Evolutionary conservation across 2,888 invertebrate species (phyloP).

Genomic region (Ceraclea dissimilis): DNA sequence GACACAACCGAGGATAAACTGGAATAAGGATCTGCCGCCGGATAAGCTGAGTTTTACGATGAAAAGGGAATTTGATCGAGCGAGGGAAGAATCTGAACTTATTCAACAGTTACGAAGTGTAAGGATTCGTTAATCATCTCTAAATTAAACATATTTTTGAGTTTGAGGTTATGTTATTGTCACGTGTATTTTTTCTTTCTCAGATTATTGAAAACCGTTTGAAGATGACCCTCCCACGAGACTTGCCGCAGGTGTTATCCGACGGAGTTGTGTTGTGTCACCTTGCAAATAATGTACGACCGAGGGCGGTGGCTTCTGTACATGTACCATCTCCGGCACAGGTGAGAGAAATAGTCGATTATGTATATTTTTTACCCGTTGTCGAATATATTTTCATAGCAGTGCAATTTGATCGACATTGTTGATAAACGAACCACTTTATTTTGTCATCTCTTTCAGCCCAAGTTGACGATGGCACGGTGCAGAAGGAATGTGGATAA

Average conservation of each 20-base stretch:
- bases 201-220: slow-evolving; percentile 85
- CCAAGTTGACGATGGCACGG: slow-evolving; percentile 90
- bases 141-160: not conserved
- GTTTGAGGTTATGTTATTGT: not conserved
- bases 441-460: slow-evolving; percentile 60
- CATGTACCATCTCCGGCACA: slow-evolving; percentile 91
- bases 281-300: slow-evolving; percentile 86
- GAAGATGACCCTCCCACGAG: slow-evolving; percentile 83
- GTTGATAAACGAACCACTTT: too few species aligned
- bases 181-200: slow-evolving; percentile 12
- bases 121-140: slow-evolving; percentile 32
- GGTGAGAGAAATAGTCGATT: slow-evolving; percentile 46
- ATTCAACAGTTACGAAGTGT: slow-evolving; percentile 78
- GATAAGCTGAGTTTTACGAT: slow-evolving; percentile 86
- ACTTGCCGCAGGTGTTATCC: slow-evolving; percentile 74
- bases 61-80: slow-evolving; percentile 85
- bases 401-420: too few species aligned
- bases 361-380: not conserved
- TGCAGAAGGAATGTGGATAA: slow-evolving; percentile 93
- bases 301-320: slow-evolving; percentile 85
- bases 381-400: too few species aligned
- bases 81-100: slow-evolving; percentile 80
- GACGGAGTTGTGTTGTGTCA: slow-evolving; percentile 94
- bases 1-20: slow-evolving; percentile 52
- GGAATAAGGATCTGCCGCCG: slow-evolving; percentile 62